Evolutionary conservation across 2,888 invertebrate species (phyloP).

Genomic region (Drosophila tanythrix): DNA sequence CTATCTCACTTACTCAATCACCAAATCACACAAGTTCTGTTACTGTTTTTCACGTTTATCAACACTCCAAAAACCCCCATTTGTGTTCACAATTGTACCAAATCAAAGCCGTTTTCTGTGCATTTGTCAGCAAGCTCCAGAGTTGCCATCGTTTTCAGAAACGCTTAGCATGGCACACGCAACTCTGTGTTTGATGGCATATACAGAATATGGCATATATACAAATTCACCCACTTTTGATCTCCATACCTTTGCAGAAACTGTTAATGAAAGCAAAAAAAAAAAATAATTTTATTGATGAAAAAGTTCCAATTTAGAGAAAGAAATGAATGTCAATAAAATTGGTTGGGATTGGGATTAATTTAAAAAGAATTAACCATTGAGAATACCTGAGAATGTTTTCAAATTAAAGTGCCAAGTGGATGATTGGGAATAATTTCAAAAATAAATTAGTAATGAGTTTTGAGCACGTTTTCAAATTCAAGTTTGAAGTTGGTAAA

Average conservation of each 20-base stretch:
- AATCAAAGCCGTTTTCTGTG: constrained; percentile 13
- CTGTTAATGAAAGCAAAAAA: neutral
- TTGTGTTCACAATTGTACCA: constrained; percentile 15
- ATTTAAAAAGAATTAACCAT: neutral
- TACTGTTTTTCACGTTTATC: constrained; percentile 40
- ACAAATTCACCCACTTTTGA: neutral
- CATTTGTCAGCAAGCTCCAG: constrained; percentile 17
- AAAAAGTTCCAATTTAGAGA: neutral
- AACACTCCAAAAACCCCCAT: constrained; percentile 19
- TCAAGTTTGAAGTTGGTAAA: neutral
- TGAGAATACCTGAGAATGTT: neutral
- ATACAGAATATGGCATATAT: constrained; percentile 11
- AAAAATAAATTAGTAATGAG: neutral
- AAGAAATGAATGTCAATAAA: neutral
- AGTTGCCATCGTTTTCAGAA: constrained; percentile 19
- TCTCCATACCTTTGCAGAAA: constrained; percentile 20
- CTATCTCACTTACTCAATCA: constrained; percentile 14
- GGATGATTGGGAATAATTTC: neutral
- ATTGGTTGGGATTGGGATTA: neutral
- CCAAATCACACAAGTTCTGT: constrained; percentile 10
- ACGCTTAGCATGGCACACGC: constrained; percentile 11
- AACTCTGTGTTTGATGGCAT: constrained; percentile 10
- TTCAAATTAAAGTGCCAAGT: too few relatives aligned
- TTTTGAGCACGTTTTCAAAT: neutral
- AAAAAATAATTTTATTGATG: neutral